phyloP scores from a whole-genome alignment of 1,140 invertebrate genomes.

The Diabrotica undecimpunctata region DNA sequence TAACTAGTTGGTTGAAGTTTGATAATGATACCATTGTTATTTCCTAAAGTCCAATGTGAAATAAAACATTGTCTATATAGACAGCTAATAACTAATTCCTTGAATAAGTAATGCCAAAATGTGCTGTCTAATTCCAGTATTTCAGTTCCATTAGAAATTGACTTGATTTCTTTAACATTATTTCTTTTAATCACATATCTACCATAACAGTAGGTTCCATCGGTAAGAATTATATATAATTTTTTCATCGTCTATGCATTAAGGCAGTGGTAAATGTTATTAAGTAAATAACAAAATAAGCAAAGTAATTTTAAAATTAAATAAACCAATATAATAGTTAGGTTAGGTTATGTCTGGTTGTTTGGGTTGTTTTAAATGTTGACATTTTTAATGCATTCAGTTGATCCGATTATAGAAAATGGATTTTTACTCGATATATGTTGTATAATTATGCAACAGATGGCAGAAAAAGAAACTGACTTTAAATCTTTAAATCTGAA shows the following conservation, averaged over 20 bases:
- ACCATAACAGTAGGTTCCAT: slow-evolving; percentile 4
- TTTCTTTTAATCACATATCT: not conserved
- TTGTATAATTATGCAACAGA: too few species aligned
- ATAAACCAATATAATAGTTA: too few species aligned
- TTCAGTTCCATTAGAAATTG: not conserved
- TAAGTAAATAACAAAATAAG: too few species aligned
- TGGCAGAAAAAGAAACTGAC: too few species aligned
- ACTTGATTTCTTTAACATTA: not conserved
- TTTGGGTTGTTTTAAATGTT: too few species aligned
- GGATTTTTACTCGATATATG: too few species aligned
- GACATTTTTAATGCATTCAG: too few species aligned
- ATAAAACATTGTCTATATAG: slow-evolving; percentile 31
- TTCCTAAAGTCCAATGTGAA: slow-evolving; percentile 6
- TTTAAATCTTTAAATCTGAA: too few species aligned
- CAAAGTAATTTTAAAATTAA: too few species aligned
- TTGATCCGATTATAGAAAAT: too few species aligned
- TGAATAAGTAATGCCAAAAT: slow-evolving; percentile 36
- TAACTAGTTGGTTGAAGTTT: slow-evolving; percentile 52
- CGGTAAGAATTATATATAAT: not conserved
- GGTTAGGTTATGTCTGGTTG: too few species aligned
- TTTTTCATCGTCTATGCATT: slow-evolving; percentile 2
- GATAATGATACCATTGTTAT: slow-evolving; percentile 31
- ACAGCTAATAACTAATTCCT: slow-evolving; percentile 30
- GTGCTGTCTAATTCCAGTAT: slow-evolving; percentile 26
- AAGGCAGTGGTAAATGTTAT: too few species aligned